These are phyloP conservation scores for Elachura formosa DNA, from an alignment of 2,113 vertebrate species.

Conservation along the genomic window DNA sequence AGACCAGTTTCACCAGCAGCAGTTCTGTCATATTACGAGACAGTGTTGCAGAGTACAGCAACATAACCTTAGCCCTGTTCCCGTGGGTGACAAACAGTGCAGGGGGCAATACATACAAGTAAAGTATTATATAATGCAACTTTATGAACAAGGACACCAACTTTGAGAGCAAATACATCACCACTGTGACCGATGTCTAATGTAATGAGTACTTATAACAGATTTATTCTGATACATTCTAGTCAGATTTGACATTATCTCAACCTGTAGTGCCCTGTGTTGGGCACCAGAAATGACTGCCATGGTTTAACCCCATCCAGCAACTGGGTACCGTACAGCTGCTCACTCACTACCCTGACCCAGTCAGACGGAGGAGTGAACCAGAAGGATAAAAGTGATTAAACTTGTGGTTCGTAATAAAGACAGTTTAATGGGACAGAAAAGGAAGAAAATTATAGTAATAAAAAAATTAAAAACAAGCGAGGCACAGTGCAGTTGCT, in stretches of 20 bases:
- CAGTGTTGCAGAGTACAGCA: background rate
- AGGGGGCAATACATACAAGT: background rate
- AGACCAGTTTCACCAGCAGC: accelerated
- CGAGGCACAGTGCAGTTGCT: background rate
- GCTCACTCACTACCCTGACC: background rate
- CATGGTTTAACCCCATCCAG: background rate
- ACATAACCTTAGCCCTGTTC: background rate
- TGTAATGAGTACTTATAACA: background rate
- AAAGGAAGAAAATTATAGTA: background rate
- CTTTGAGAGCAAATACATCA: background rate
- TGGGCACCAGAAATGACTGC: background rate
- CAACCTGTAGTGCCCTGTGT: accelerated
- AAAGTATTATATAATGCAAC: background rate
- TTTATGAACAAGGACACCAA: background rate
- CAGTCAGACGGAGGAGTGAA: background rate
- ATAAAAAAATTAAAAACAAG: background rate
- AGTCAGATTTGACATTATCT: background rate
- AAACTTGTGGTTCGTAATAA: background rate
- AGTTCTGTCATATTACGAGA: background rate
- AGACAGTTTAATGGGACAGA: background rate
- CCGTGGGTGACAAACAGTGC: background rate
- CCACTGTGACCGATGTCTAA: background rate
- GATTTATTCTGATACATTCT: accelerated
- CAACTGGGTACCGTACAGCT: background rate
- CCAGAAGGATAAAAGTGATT: background rate